These are phyloP conservation scores for Apostichopus parvimensis DNA, from an alignment of 35 echinoderm and acorn worm genomes.

Conservation along the genomic window DNA sequence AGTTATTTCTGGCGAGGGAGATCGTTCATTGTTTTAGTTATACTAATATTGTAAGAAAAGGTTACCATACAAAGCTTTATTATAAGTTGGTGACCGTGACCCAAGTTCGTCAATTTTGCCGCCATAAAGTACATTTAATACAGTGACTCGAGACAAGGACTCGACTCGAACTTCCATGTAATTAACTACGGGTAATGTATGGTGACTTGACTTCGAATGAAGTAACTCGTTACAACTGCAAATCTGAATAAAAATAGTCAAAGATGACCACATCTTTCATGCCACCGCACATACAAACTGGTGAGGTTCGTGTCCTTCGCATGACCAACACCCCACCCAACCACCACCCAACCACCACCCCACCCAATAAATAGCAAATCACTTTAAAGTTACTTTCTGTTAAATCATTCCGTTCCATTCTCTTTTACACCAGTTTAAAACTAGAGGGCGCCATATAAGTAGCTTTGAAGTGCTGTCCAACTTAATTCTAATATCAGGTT, in stretches of 20 bases:
- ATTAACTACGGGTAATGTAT: conserved; percentile 2
- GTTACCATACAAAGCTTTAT: no score
- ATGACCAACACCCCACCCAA: not conserved
- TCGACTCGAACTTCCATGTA: not conserved
- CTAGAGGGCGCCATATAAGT: no score
- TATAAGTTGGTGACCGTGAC: no score
- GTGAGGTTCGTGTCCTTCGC: not conserved
- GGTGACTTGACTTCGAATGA: not conserved
- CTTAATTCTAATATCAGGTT: no score
- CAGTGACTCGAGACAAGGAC: not conserved
- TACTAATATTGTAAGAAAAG: no score
- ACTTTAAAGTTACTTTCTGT: not conserved
- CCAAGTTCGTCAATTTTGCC: not conserved
- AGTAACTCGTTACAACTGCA: not conserved
- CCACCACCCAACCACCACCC: no score
- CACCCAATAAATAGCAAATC: not conserved
- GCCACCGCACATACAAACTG: not conserved
- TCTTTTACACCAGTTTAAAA: no score
- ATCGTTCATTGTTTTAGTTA: no score
- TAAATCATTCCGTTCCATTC: not conserved
- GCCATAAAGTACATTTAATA: not conserved
- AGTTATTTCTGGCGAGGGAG: no score
- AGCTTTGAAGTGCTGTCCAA: no score
- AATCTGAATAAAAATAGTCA: not conserved
- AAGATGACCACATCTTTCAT: not conserved